A percentile compares a stretch with the other conserved stretches of the same genome.
Evolutionary conservation across 1,140 invertebrate species (phyloP).

Genomic region (Nautilus pompilius): DNA sequence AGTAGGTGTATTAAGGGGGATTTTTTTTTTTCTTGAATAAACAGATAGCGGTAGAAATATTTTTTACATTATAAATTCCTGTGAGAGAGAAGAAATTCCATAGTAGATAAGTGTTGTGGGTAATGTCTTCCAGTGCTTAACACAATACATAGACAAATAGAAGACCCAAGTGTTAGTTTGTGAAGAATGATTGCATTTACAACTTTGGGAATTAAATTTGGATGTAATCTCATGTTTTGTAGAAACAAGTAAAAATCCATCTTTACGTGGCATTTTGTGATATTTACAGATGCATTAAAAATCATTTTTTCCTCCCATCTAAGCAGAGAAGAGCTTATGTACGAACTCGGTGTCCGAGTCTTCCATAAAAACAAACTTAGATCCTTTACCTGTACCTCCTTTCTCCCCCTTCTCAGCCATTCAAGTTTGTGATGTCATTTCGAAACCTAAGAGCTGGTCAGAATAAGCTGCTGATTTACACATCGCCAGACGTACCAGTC

Average conservation of each 20-base stretch:
- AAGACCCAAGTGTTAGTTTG: too few species aligned
- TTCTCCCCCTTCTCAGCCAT: neutral
- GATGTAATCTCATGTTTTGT: neutral
- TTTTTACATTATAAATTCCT: too few species aligned
- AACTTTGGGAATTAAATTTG: too few species aligned
- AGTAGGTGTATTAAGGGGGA: too few species aligned
- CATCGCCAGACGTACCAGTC: neutral
- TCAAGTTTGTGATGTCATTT: slow-evolving; percentile 2
- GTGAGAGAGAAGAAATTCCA: too few species aligned
- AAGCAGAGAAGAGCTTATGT: neutral
- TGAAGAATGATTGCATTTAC: too few species aligned
- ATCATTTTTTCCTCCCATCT: neutral
- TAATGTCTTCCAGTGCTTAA: too few species aligned
- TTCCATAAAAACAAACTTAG: neutral
- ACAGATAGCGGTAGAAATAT: too few species aligned
- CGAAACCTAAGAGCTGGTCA: neutral
- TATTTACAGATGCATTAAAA: neutral
- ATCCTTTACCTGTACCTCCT: neutral
- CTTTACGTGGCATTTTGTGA: neutral
- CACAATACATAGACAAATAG: too few species aligned
- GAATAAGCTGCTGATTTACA: neutral
- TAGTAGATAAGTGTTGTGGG: too few species aligned
- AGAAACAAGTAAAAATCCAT: neutral
- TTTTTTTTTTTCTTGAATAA: too few species aligned
- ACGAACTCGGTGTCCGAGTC: neutral